Percentiles rank a stretch among this genome's conserved stretches.
phyloP scores from a whole-genome alignment of 2,113 vertebrate genomes.

The Gasterosteus aculeatus region DNA sequence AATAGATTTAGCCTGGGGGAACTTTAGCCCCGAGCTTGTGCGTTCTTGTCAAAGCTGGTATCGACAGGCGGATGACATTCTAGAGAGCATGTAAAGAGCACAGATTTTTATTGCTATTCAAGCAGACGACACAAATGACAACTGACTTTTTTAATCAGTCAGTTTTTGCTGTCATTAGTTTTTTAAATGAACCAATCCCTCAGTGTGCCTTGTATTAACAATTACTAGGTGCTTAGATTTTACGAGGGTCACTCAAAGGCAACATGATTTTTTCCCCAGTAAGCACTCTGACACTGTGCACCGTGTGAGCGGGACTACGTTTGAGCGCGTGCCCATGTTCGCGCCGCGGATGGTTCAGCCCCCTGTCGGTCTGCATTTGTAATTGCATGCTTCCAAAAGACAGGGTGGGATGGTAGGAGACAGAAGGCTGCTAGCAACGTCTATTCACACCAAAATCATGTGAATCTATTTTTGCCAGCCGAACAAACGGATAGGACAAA shows the following conservation, averaged over 20 bases:
- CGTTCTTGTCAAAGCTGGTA: no score
- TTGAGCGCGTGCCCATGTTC: background rate
- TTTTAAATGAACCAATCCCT: background rate
- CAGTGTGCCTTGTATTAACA: background rate
- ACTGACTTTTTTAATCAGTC: background rate
- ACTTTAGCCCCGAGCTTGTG: no score
- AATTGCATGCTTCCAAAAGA: constrained; percentile 27
- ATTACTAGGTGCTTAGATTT: background rate
- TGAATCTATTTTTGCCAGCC: background rate
- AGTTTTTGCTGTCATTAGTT: background rate
- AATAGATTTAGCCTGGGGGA: no score
- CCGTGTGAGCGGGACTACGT: background rate
- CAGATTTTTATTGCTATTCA: no score
- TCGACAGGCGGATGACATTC: no score
- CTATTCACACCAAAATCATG: background rate
- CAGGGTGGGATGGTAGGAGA: background rate
- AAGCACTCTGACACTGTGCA: background rate
- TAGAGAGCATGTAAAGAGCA: no score
- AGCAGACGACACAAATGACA: no score
- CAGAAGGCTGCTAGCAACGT: background rate
- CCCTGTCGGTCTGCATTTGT: constrained; percentile 76
- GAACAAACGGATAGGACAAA: background rate
- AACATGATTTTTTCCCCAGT: constrained; percentile 23
- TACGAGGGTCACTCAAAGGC: constrained; percentile 39
- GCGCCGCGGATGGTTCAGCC: constrained; percentile 76